Conservation (phyloP, 2,797 vertebrate species). For the Phoxinus dragarum region DNA sequence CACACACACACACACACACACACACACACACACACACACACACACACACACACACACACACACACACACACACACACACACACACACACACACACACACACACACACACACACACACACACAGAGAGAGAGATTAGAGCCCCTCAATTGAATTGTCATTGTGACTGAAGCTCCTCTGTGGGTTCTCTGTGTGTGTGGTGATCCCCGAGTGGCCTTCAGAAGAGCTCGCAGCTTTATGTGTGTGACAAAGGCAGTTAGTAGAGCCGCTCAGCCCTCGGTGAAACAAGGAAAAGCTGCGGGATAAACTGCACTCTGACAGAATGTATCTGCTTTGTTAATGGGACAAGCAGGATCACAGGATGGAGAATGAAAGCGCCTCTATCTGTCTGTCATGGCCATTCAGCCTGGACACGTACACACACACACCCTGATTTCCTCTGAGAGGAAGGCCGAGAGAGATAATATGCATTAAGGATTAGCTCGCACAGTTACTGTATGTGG, state of each 20-base stretch:
- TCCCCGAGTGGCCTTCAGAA: constrained; percentile 12
- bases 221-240: constrained; percentile 16
- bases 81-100: background rate
- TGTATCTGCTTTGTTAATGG: constrained; percentile 42
- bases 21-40: background rate
- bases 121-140: background rate
- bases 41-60: background rate
- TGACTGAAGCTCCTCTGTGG: constrained; percentile 11
- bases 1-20: background rate
- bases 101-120: background rate
- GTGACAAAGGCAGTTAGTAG: constrained; percentile 41
- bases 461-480: constrained; percentile 29
- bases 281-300: constrained; percentile 29
- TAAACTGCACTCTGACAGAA: constrained; percentile 45
- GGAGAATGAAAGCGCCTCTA: constrained; percentile 14
- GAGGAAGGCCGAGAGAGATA: background rate
- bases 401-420: background rate
- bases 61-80: background rate
- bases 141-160: constrained; percentile 27
- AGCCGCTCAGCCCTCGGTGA: constrained; percentile 6
- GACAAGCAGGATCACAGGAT: constrained; percentile 39
- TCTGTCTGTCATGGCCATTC: constrained; percentile 35
- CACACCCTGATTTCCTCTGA: constrained; percentile 22
- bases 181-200: constrained; percentile 19
- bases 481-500: background rate